These are phyloP conservation scores for Percopsis omiscomaycus DNA, from an alignment of 2,797 vertebrate species.

Conservation along the genomic window DNA sequence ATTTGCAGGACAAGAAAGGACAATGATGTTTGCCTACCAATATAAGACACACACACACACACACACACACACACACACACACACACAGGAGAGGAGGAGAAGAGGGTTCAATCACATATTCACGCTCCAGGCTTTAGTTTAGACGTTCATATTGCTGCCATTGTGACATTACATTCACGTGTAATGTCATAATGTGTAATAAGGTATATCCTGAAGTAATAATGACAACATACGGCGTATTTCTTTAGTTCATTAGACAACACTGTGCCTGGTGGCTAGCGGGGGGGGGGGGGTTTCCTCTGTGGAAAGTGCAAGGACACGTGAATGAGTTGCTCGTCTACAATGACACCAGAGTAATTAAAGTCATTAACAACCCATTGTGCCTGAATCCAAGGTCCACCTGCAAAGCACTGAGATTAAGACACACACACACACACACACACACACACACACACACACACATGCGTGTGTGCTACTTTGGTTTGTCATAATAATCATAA, in stretches of 20 bases:
- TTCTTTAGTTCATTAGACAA: neutral
- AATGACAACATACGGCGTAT: too few species aligned
- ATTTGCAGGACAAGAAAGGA: too few species aligned
- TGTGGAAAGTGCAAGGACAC: neutral
- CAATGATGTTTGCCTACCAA: too few species aligned
- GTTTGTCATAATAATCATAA: too few species aligned
- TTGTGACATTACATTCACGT: neutral
- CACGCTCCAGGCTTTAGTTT: neutral
- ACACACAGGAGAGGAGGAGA: neutral
- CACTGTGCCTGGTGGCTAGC: neutral
- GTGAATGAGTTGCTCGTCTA: neutral
- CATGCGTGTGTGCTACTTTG: slow-evolving; percentile 8
- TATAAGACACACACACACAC: too few species aligned
- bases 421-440: neutral
- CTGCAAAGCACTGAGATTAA: neutral
- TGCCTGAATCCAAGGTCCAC: slow-evolving; percentile 3
- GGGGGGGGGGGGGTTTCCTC: neutral
- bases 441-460: slow-evolving; percentile 14
- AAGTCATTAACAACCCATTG: slow-evolving; percentile 18
- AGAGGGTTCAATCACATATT: too few species aligned
- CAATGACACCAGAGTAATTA: neutral
- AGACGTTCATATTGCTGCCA: neutral
- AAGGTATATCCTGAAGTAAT: too few species aligned
- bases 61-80: neutral
- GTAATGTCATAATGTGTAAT: too few species aligned